Base-by-base conservation (phyloP, 2,797 vertebrate genomes). In the Lepilemur septentrionalis region DNA sequence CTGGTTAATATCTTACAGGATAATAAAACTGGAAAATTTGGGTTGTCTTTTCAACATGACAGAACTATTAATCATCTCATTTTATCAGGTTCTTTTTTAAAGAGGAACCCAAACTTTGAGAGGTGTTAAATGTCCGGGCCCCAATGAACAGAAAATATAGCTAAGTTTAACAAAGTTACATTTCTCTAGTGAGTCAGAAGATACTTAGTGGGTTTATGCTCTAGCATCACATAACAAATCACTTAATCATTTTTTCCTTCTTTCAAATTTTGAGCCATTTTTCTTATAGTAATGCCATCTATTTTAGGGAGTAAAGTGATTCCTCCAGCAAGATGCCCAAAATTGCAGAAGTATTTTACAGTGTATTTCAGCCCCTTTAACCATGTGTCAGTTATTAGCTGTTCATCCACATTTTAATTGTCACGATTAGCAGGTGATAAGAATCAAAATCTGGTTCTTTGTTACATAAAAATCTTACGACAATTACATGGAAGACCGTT, bases 351-450 rank as follows among this genome's bases (percentile, higher is more conserved):
- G 32, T 80, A 15, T 14, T 95, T 82, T 63, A 80, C 90, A 23
- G 35, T 81, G 0, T 43, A 0, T 67, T 95, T 93, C 0, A 0
- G 91, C 25, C 2, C 85, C 57, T 88, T 14, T 50, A 7, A 61
- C 28, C 32, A 65, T 35, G 13, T 28, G 22, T 78, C 82, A 83
- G 23, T 81, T 84, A 91, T 78, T 82, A 65, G 48, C 86, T 97
- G 59, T 55, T 97, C n/a, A 55, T 67, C 97, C 80, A 20, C 41
- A 11, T 12, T 85, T 95, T 92, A 88, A 50, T 93, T 41, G 69
- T 89, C 80, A 1, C 7, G 1, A 38, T 89, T 48, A 92, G 76
- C 55, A 91, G 72, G 50, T 91, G 18, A 25, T 86, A 86, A 73
- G 32, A 65, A 61, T 1, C 46, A 85, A 65, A 76, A 72, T 0